phyloP scores from a whole-genome alignment of 2,113 vertebrate species.

The Pimephales promelas region DNA sequence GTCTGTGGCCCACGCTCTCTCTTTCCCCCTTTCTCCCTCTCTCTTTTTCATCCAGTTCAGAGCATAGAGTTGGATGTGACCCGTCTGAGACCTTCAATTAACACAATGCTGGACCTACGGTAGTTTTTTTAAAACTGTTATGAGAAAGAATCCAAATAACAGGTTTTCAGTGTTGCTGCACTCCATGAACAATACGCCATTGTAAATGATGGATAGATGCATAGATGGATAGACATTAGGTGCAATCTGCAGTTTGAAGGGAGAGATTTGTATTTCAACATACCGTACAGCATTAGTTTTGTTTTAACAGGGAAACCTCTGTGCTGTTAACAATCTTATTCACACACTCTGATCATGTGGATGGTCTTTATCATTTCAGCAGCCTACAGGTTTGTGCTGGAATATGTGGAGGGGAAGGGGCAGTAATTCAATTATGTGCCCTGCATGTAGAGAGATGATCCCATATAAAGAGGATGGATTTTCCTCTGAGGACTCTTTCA shows the following conservation, averaged over 20 bases:
- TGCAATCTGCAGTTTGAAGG: not conserved
- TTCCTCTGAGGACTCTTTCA: constrained; percentile 72
- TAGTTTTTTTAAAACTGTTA: not conserved
- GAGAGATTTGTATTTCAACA: not conserved
- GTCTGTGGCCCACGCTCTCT: constrained; percentile 71
- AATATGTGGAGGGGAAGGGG: constrained; percentile 69
- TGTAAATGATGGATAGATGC: too few relatives aligned
- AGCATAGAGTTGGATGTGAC: constrained; percentile 83
- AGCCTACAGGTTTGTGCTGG: constrained; percentile 79
- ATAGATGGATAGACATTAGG: not conserved
- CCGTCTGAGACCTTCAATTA: constrained; percentile 73
- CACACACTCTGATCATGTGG: constrained; percentile 46
- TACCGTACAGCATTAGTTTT: constrained; percentile 40
- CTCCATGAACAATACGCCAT: not conserved
- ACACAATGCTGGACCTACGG: constrained; percentile 52
- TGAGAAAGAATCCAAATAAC: not conserved
- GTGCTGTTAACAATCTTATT: constrained; percentile 46
- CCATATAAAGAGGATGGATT: constrained; percentile 69
- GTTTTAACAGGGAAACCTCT: constrained; percentile 56
- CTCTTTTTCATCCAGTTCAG: constrained; percentile 34
- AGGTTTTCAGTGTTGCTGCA: not conserved
- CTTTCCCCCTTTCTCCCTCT: constrained; percentile 34
- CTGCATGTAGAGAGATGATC: constrained; percentile 82
- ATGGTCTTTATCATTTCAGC: constrained; percentile 57
- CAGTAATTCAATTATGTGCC: constrained; percentile 79